Evolutionary conservation across 2,888 invertebrate species (phyloP).

Genomic region (Drosophila longiperda): DNA sequence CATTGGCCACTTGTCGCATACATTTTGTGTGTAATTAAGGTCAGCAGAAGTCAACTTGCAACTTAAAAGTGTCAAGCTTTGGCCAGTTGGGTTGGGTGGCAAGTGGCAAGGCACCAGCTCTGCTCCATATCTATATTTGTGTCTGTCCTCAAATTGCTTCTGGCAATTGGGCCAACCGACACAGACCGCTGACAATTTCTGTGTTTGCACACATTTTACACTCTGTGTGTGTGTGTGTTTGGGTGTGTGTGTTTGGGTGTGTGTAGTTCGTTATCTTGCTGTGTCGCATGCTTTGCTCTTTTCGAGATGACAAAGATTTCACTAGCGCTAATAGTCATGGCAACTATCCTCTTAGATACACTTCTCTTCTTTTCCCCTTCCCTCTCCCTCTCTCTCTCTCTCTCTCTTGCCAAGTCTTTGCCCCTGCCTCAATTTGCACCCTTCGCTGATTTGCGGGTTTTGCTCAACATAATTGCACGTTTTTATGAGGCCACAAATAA

Average conservation of each 20-base stretch:
- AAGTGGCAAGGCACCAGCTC: slow-evolving; percentile 11
- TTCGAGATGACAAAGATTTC: slow-evolving; percentile 45
- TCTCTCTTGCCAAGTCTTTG: background rate
- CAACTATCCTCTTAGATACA: background rate
- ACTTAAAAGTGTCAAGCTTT: slow-evolving; percentile 51
- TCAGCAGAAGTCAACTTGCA: slow-evolving; percentile 71
- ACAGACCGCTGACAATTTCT: slow-evolving; percentile 45
- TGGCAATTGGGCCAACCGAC: slow-evolving; percentile 43
- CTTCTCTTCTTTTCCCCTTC: background rate
- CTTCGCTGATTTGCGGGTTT: slow-evolving; percentile 49
- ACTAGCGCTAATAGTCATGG: slow-evolving; percentile 46
- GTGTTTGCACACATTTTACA: slow-evolving; percentile 25
- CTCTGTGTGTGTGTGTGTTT: slow-evolving; percentile 12
- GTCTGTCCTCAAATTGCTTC: slow-evolving; percentile 39
- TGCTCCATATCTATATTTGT: slow-evolving; percentile 34
- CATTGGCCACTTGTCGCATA: slow-evolving; percentile 58
- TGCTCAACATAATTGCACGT: slow-evolving; percentile 60
- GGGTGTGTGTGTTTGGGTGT: slow-evolving; percentile 17
- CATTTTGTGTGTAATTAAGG: slow-evolving; percentile 71
- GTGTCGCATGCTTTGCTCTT: slow-evolving; percentile 51
- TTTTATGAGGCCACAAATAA: slow-evolving; percentile 55
- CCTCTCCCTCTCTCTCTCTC: background rate
- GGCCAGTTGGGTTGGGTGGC: background rate
- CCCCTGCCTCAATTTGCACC: background rate
- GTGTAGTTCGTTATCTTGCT: slow-evolving; percentile 43